Conservation (phyloP, 2,888 invertebrate genomes). For the Trypoxylon attenuatum region DNA sequence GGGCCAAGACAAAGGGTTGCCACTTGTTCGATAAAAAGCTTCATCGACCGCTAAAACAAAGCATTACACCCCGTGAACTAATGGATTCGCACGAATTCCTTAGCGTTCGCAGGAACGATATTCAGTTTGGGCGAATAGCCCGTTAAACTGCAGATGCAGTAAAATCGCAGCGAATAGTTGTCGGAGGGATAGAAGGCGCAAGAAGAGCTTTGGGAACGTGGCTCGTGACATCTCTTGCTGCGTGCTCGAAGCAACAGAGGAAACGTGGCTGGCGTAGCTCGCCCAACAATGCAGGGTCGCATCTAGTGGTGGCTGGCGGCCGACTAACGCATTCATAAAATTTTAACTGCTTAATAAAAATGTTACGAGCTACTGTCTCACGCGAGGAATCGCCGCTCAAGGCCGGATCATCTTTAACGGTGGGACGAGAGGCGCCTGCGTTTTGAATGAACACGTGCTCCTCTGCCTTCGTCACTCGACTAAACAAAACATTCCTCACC, state of each 20-base stretch:
- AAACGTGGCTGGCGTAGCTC: conserved; percentile 44
- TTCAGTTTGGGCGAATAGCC: too few species aligned
- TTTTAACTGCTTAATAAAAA: conserved; percentile 64
- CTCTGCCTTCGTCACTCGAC: conserved; percentile 2
- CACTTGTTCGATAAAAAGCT: too few species aligned
- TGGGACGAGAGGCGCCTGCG: conserved; percentile 20
- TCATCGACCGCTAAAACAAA: too few species aligned
- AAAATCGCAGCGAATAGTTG: too few species aligned
- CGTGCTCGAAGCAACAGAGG: conserved; percentile 48
- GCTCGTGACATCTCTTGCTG: conserved; percentile 64
- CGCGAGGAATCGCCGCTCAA: conserved; percentile 46
- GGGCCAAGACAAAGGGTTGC: too few species aligned
- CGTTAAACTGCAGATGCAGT: too few species aligned
- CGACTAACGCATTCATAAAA: conserved; percentile 58
- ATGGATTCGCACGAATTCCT: too few species aligned
- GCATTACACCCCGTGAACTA: too few species aligned
- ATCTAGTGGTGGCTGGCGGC: conserved; percentile 29
- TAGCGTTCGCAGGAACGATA: too few species aligned
- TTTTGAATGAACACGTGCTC: conserved; percentile 29
- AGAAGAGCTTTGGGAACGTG: conserved; percentile 4
- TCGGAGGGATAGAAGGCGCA: background rate
- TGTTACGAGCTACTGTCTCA: conserved; percentile 59
- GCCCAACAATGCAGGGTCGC: conserved; percentile 62
- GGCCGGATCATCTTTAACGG: conserved; percentile 32
- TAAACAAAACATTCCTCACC: background rate